Evolutionary conservation across 1,140 invertebrate genomes (phyloP).

Genomic region (Saccostrea echinata): DNA sequence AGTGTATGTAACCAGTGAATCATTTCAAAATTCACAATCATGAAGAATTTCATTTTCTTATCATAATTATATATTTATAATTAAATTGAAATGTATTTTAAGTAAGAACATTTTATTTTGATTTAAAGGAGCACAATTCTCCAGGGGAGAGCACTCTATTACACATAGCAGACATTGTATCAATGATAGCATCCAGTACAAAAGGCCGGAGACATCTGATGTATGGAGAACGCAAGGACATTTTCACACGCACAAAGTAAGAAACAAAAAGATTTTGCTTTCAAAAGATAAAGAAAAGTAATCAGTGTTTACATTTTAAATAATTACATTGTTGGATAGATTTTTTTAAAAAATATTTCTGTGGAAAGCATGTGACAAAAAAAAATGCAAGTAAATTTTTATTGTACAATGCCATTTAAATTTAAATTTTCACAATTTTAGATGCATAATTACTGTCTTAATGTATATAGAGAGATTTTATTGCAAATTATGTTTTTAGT

Average conservation of each 20-base stretch:
- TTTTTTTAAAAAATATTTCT: too few species aligned
- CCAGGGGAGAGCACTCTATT: slow-evolving; percentile 72
- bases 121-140: slow-evolving; percentile 40
- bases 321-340: too few species aligned
- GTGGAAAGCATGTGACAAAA: too few species aligned
- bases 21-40: background rate
- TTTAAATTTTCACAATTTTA: too few species aligned
- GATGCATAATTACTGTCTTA: too few species aligned
- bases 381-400: too few species aligned
- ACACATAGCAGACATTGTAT: slow-evolving; percentile 77
- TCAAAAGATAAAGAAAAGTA: background rate
- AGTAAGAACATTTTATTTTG: background rate
- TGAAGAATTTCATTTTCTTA: background rate
- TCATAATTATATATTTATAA: background rate
- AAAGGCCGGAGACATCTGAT: slow-evolving; percentile 71
- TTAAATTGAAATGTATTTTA: background rate
- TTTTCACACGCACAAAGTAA: slow-evolving; percentile 70
- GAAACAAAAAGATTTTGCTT: background rate
- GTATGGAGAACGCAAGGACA: slow-evolving; percentile 70
- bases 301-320: too few species aligned
- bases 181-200: slow-evolving; percentile 74
- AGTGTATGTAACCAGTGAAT: too few species aligned
- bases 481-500: too few species aligned
- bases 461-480: too few species aligned
- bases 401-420: too few species aligned